Base-by-base conservation (phyloP, 2,888 invertebrate species). In the Harmothoe impar region DNA sequence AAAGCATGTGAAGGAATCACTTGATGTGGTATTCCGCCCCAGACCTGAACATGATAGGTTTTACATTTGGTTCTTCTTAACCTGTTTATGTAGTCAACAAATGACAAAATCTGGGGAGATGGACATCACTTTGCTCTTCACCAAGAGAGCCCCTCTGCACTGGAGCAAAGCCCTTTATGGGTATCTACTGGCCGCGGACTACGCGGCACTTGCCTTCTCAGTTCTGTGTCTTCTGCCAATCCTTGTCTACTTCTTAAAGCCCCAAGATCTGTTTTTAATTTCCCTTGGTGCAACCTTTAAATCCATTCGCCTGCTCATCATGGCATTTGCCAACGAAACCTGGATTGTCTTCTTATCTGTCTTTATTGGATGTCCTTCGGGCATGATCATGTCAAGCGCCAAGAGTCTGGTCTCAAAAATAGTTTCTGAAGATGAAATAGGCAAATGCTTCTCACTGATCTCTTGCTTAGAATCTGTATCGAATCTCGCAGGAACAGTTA, bases 381-480 rank as follows among this genome's bases (percentile, higher is more conserved):
- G 95, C 1, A 92, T 96, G 90, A 93, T 95, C 68, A 94, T 95
- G 0, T 94, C 94, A 35, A 94, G 95, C 43, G 91, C 93, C 52
- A 94, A 95, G 89, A 95, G 95, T 0, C 91, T 95, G 17, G 93
- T 95, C 91, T 95, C 95, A 91, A 96, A 96, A 91, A 92, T 93
- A 5, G 95, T 95, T 17, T 91, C 92, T 29, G 94, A 95, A 35
- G 93, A 95, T 78, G 95, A 95, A 91, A 92, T 95, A 20, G 95
- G 95, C 0, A 95, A 95, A 91, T 93, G 94, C 23, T 96, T 96
- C 91, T 94, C 95, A 3, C 91, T 95, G 20, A 92, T 95, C 0
- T 94, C 95, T 7, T 93, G 94, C 89, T 94, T 94, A 0, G 95
- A 95, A 91, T 95, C 95, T 0, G 92, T 94, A 0, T 94, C 95